Evolutionary conservation across 2,888 invertebrate species (phyloP), one percentile per base, ranked within the genome.

Genomic region (Cantharis rufa): DNA sequence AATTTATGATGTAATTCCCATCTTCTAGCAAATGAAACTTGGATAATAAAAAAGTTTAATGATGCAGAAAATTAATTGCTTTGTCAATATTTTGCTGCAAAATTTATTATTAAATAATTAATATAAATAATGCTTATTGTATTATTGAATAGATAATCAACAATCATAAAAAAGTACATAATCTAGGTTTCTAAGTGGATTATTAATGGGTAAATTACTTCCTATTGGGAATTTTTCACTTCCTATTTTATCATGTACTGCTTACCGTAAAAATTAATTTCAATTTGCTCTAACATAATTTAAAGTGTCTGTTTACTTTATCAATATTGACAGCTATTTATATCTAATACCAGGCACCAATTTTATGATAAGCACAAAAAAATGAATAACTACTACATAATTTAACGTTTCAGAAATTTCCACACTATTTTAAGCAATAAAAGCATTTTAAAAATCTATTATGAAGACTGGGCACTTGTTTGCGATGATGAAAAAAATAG

Each of bases 381-480:
- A 48, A n/a, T 48, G 0, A 1, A 7, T 0, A 48, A n/a, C 48
- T 48, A 48, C 48, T 48, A n/a, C 48, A 48, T 66, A 13, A 66
- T 5, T 86, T 63, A n/a, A 66, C 76, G 74, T 86, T 85, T 68
- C 75, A 91, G 93, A 82, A 93, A 96, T 89, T 90, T 96, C 82
- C 92, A 94, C 82, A 93, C 92, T 84, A 91, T 96, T 89, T 88
- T 96, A 63, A 91, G 92, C 80, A 94, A 94, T 86, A 90, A 90
- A 28, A 84, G 86, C 62, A 88, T 92, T 32, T 86, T 96, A 64
- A 88, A 89, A 82, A 91, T 92, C 79, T 93, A 93, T 88, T 98
- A 97, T 88, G 96, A 97, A 85, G 92, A 94, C 75, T 95, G 95
- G 92, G 94, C 98, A 63, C 91, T 98, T 81, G 88, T 98, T 72